Conservation (phyloP, 2,797 vertebrate species). For the Poeciliopsis infans region DNA sequence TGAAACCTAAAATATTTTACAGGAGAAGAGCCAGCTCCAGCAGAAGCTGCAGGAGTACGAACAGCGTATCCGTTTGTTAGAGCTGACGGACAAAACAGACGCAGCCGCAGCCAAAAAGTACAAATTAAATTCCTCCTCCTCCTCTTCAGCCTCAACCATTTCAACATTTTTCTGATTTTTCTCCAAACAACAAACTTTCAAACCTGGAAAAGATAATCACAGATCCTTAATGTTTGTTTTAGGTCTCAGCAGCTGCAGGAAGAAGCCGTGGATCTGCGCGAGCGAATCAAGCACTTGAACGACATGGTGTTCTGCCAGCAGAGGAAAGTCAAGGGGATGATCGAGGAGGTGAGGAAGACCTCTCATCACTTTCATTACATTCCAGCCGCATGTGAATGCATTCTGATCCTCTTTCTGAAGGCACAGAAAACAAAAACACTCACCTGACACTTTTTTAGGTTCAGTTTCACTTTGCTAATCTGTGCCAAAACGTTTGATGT, state of each 20-base stretch:
- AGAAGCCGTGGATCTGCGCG: constrained; percentile 85
- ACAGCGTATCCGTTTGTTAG: constrained; percentile 78
- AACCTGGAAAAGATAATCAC: not conserved
- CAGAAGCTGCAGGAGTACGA: constrained; percentile 88
- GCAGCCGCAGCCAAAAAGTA: constrained; percentile 70
- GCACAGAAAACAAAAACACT: constrained; percentile 10
- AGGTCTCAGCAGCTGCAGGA: constrained; percentile 89
- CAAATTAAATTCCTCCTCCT: not conserved
- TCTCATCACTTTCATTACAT: not conserved
- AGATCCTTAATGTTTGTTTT: constrained; percentile 3
- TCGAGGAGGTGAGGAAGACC: constrained; percentile 89
- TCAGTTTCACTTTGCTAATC: not conserved
- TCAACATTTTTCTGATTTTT: not conserved
- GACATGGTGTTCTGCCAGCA: constrained; percentile 99
- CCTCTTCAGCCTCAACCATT: not conserved
- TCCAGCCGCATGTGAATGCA: not conserved
- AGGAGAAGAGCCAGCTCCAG: constrained; percentile 91
- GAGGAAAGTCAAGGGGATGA: constrained; percentile 98
- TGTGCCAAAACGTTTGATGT: not conserved
- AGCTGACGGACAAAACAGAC: constrained; percentile 76
- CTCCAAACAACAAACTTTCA: not conserved
- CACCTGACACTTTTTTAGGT: not conserved
- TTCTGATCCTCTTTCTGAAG: not conserved
- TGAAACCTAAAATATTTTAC: constrained; percentile 19
- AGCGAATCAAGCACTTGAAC: constrained; percentile 94